Evolutionary conservation across 1,140 invertebrate genomes (phyloP).

Genomic region (Solenopsis invicta): DNA sequence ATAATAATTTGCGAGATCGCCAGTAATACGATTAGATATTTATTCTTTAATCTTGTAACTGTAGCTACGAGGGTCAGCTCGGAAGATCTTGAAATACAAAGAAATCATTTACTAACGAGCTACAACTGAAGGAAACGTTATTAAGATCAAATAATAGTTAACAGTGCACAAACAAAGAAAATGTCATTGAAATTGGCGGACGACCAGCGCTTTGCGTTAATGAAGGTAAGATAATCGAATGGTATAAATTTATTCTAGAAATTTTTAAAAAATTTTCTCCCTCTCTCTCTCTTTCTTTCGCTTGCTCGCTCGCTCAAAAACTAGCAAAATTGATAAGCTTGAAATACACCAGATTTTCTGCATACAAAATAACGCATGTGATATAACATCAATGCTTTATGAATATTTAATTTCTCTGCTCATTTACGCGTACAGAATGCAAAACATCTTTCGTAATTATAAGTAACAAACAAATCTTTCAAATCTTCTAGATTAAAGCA

Average conservation of each 20-base stretch:
- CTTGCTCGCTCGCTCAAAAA: too few relatives aligned
- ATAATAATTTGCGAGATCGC: neutral
- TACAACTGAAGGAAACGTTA: neutral
- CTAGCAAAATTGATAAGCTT: neutral
- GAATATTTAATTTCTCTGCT: neutral
- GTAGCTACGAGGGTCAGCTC: neutral
- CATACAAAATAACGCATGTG: neutral
- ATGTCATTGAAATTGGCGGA: conserved; percentile 84
- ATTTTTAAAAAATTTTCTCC: neutral
- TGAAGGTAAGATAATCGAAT: conserved; percentile 88
- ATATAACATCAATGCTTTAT: neutral
- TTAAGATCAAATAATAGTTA: neutral
- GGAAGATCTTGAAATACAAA: neutral
- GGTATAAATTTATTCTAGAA: neutral
- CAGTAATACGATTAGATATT: neutral
- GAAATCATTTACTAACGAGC: neutral
- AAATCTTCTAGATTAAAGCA: neutral
- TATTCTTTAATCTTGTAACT: neutral
- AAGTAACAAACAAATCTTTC: neutral
- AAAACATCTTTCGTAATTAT: neutral
- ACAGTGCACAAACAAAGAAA: neutral
- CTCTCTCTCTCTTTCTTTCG: too few relatives aligned
- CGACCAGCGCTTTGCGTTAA: conserved; percentile 89
- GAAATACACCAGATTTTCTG: neutral
- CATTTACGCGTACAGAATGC: neutral